A percentile compares a stretch with the other conserved stretches of the same genome.
Conservation (phyloP, 2,113 vertebrate genomes). For the Lepus europaeus region DNA sequence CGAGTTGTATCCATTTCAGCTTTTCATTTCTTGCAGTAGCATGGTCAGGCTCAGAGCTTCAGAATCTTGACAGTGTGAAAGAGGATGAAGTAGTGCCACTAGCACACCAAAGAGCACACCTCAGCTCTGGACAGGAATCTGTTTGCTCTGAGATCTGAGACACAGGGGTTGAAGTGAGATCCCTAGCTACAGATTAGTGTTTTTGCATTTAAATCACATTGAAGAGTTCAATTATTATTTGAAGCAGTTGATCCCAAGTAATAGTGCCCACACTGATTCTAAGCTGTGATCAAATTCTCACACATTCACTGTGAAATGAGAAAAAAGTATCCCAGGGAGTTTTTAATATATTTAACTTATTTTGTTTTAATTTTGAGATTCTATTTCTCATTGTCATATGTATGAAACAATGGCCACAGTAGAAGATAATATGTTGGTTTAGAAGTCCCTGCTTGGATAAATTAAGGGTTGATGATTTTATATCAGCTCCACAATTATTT, state of each 20-base stretch:
- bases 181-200: background rate
- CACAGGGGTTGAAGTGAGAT: background rate
- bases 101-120: background rate
- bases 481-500: background rate
- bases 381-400: background rate
- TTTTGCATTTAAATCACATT: conserved; percentile 11
- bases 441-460: background rate
- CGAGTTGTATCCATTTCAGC: conserved; percentile 15
- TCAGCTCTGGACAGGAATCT: background rate
- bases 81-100: background rate
- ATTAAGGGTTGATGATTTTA: background rate
- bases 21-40: conserved; percentile 65
- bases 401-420: background rate
- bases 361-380: conserved; percentile 49
- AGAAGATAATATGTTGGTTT: background rate
- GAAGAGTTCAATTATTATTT: background rate
- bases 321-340: background rate
- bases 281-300: conserved; percentile 9
- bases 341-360: background rate
- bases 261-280: background rate
- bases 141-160: background rate
- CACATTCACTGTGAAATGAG: background rate
- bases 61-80: background rate
- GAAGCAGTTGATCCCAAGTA: background rate
- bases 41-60: conserved; percentile 25